A percentile compares a stretch with the other conserved stretches of the same genome.
These are phyloP conservation scores for Trematomus loennbergii DNA, from an alignment of 2,113 vertebrate genomes.

Conservation along the genomic window DNA sequence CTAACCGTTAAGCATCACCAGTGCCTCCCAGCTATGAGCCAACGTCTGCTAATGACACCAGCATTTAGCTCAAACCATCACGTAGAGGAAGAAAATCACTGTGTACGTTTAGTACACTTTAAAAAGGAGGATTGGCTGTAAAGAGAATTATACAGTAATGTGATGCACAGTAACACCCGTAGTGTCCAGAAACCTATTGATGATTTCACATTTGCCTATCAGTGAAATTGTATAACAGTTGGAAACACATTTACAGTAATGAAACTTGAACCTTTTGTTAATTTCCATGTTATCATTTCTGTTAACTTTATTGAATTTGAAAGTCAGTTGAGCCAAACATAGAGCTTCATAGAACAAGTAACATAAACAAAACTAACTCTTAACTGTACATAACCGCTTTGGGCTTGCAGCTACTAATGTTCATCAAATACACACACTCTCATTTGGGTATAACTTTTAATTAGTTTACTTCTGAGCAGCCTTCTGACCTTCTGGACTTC, in stretches of 20 bases:
- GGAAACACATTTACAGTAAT: neutral
- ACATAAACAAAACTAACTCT: neutral
- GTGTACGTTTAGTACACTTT: slow-evolving; percentile 5
- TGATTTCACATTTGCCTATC: neutral
- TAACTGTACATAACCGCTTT: slow-evolving; percentile 6
- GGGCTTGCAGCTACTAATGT: slow-evolving; percentile 27
- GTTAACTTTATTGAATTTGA: slow-evolving; percentile 21
- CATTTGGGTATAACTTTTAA: neutral
- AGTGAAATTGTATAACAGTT: neutral
- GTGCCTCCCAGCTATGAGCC: slow-evolving; percentile 75
- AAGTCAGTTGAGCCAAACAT: slow-evolving; percentile 18
- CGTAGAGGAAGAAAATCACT: slow-evolving; percentile 22
- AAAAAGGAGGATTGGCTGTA: neutral
- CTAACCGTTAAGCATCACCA: slow-evolving; percentile 69
- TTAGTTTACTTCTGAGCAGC: slow-evolving; percentile 8
- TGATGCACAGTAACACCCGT: neutral
- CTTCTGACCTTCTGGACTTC: neutral
- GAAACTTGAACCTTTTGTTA: neutral
- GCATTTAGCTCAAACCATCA: slow-evolving; percentile 71
- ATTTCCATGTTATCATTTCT: neutral
- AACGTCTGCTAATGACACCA: slow-evolving; percentile 78
- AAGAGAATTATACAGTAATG: neutral
- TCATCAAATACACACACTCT: slow-evolving; percentile 23
- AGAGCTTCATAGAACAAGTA: neutral
- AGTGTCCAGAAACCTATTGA: neutral